These are phyloP conservation scores for Ricordea florida DNA, from an alignment of 92 coral and sea anemone genomes.

Conservation along the genomic window DNA sequence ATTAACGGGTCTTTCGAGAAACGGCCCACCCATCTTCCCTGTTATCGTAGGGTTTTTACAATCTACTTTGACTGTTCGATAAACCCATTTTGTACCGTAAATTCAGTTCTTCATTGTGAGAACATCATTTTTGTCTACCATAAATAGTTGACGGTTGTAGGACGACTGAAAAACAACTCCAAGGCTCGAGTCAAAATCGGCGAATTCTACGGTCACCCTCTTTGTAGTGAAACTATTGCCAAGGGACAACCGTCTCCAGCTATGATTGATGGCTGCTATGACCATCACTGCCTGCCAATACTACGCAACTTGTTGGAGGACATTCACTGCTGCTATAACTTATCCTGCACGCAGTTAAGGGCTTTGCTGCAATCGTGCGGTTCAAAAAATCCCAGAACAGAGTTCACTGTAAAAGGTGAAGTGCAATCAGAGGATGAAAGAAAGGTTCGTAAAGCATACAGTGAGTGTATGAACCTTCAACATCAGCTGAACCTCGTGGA, in stretches of 20 bases:
- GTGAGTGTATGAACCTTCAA: constrained; percentile 83
- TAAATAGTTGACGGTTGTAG: constrained; percentile 75
- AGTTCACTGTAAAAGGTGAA: constrained; percentile 16
- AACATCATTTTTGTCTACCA: background rate
- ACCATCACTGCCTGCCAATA: constrained; percentile 57
- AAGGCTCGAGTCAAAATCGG: constrained; percentile 85
- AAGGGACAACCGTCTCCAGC: constrained; percentile 29
- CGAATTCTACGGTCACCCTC: constrained; percentile 91
- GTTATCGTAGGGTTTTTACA: too few relatives aligned
- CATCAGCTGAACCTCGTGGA: constrained; percentile 88
- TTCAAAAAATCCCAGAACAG: constrained; percentile 13
- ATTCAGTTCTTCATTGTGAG: too few relatives aligned
- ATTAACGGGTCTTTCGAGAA: too few relatives aligned
- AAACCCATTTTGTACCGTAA: too few relatives aligned
- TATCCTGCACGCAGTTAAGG: constrained; percentile 80
- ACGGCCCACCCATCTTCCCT: too few relatives aligned
- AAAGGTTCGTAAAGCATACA: constrained; percentile 78
- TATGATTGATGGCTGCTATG: constrained; percentile 14
- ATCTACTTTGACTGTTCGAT: too few relatives aligned
- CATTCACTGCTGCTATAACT: constrained; percentile 91
- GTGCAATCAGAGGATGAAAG: constrained; percentile 37
- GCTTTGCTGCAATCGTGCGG: constrained; percentile 60
- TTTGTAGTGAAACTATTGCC: constrained; percentile 35
- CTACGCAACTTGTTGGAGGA: constrained; percentile 80
- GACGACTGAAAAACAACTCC: constrained; percentile 81